Evolutionary conservation across 2,888 invertebrate genomes (phyloP).

Genomic region (Pogonocherus hispidulus): DNA sequence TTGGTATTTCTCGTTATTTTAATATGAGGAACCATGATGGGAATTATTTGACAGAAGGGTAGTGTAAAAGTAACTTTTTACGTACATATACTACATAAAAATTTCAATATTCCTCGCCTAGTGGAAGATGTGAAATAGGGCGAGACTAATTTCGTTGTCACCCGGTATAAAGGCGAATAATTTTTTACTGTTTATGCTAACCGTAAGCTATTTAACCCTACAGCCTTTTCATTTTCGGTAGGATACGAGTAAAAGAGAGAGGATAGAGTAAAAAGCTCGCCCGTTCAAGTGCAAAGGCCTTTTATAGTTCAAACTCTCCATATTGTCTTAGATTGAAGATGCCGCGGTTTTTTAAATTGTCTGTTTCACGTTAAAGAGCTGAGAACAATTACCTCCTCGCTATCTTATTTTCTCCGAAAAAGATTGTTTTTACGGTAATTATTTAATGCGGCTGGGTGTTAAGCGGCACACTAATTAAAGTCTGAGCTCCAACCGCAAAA

Average conservation of each 20-base stretch:
- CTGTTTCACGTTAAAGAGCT: slow-evolving; percentile 38
- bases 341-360: slow-evolving; percentile 46
- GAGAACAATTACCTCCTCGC: slow-evolving; percentile 19
- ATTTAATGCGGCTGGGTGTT: neutral
- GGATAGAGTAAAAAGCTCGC: slow-evolving; percentile 27
- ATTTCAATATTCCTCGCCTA: too few species aligned
- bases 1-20: too few species aligned
- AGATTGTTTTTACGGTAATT: slow-evolving; percentile 4
- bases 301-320: slow-evolving; percentile 49
- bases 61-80: too few species aligned
- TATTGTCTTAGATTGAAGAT: slow-evolving; percentile 50
- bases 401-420: slow-evolving; percentile 6
- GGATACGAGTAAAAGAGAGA: slow-evolving; percentile 19
- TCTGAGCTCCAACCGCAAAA: too few species aligned
- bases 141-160: too few species aligned
- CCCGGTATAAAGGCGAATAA: neutral
- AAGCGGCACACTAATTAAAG: neutral
- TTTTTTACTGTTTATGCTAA: slow-evolving; percentile 27
- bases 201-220: slow-evolving; percentile 24
- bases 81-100: too few species aligned
- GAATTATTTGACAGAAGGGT: too few species aligned
- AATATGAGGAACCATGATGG: too few species aligned
- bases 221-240: slow-evolving; percentile 20
- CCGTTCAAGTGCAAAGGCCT: slow-evolving; percentile 44
- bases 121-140: too few species aligned